Evolutionary conservation across 2,888 invertebrate genomes (phyloP), one percentile per base, ranked within the genome.

Genomic region (Dryococelus australis): DNA sequence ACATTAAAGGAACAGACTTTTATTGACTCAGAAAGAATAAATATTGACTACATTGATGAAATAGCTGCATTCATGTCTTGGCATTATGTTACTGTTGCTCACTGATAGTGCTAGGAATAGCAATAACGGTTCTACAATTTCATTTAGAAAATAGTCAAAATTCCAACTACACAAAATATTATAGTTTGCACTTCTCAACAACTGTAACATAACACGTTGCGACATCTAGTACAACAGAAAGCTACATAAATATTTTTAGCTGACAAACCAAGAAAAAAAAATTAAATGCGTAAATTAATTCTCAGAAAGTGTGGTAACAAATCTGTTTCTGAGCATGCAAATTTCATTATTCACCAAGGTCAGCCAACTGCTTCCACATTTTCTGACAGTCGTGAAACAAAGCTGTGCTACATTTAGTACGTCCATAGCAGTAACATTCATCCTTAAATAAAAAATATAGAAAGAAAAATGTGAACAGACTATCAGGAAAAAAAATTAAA

Each of bases 11-110:
- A 87, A 87, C 79, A 88, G 79, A 87, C 87, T 87, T 87, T 88
- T 89, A 89, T 87, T 87, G 86, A 87, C 87, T 88, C 84, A 85
- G 86, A 88, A 87, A 89, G 84, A 88, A 88, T 88, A 87, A 88
- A 85, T 88, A 83, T 85, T 79, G 85, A 84, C 88, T 87, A 89
- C 87, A 88, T 86, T 80, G 65, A 87, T 86, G 43, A 85, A 86
- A 87, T 43, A 87, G 86, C 87, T 79, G 87, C 87, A 88, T 86
- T 88, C 86, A 87, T 85, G 65, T 65, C 65, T 24, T 9, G n/a
- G 65, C 65, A 65, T 65, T 65, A 65, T 65, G 65, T 65, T 65
- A 65, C 65, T n/a, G n/a, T 65, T 65, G 65, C 65, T 65, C 65
- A 65, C 16, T 9, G 20, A 65, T 16, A 65, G 65, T 65, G 65